Conservation (phyloP, 2,797 vertebrate species). For the Capromys pilorides region DNA sequence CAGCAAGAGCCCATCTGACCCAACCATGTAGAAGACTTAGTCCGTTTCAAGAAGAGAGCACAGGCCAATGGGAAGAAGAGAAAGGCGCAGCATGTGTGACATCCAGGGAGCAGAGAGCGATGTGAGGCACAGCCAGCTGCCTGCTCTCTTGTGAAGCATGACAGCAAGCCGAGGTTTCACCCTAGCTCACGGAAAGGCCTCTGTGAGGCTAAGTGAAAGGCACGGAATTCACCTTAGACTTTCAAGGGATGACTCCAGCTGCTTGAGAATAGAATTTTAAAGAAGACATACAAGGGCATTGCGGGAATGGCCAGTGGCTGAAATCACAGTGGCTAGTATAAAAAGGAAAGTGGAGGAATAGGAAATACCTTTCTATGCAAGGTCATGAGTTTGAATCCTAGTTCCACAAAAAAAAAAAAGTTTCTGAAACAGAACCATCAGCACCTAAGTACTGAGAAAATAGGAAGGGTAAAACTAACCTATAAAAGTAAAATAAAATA, state of each 20-base stretch:
- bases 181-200: neutral
- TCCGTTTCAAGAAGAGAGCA: neutral
- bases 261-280: neutral
- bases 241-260: neutral
- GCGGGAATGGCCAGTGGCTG: neutral
- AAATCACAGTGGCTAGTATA: neutral
- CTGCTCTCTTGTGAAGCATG: neutral
- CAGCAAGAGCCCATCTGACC: neutral
- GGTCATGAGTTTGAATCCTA: too few relatives aligned
- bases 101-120: neutral
- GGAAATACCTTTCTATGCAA: too few relatives aligned
- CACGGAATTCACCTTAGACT: neutral
- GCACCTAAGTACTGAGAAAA: neutral
- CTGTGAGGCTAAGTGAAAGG: neutral
- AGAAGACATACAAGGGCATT: neutral
- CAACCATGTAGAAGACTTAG: neutral
- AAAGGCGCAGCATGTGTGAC: neutral
- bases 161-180: too few relatives aligned
- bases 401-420: too few relatives aligned
- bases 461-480: neutral
- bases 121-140: neutral
- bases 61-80: neutral
- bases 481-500: neutral
- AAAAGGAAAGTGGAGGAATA: neutral
- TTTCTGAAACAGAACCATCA: neutral